Percentiles rank a stretch among this genome's conserved stretches.
These are phyloP conservation scores for Vanessa tameamea DNA, from an alignment of 1,140 invertebrate species.

Conservation along the genomic window DNA sequence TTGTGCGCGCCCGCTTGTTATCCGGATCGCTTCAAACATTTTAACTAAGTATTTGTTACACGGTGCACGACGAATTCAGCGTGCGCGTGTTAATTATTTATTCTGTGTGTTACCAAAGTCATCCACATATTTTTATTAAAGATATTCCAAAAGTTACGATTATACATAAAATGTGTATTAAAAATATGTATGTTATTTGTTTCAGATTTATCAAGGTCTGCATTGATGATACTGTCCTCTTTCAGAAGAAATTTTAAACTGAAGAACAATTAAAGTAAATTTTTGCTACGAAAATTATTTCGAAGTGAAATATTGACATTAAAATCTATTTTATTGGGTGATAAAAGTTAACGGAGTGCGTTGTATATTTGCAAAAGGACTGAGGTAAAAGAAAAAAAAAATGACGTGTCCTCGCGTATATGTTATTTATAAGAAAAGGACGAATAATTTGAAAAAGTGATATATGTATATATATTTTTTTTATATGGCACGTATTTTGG, in stretches of 20 bases:
- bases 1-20: too few species aligned
- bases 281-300: neutral
- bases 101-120: too few species aligned
- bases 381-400: constrained; percentile 47
- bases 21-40: too few species aligned
- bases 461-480: neutral
- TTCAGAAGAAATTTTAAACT: neutral
- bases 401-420: constrained; percentile 51
- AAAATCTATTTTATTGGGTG: neutral
- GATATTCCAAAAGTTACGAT: too few species aligned
- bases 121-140: too few species aligned
- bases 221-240: neutral
- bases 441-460: neutral
- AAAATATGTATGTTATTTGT: neutral
- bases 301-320: neutral
- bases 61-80: too few species aligned
- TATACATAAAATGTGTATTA: neutral
- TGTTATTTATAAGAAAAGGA: neutral
- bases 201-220: neutral
- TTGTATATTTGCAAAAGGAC: constrained; percentile 29
- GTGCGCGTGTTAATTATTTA: too few species aligned
- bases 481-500: neutral
- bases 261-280: neutral
- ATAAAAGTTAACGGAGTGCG: constrained; percentile 16
- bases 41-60: too few species aligned